These are phyloP conservation scores for Lamprologus sp. DNA, from an alignment of 2,113 vertebrate genomes.

Conservation along the genomic window DNA sequence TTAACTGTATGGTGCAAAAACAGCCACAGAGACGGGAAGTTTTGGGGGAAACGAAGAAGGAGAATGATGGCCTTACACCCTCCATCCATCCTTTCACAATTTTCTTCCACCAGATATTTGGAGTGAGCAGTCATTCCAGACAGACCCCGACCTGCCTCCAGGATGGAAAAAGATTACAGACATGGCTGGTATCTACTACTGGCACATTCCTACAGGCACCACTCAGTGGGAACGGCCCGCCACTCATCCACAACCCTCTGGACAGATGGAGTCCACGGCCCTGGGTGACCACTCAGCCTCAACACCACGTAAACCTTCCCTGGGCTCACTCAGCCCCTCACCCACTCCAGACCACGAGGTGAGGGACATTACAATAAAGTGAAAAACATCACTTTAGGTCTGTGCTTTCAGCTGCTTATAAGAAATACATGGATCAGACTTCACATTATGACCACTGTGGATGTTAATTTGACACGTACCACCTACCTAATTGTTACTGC, in stretches of 20 bases:
- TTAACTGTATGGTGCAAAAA: neutral
- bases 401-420: neutral
- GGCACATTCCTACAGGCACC: constrained; percentile 97
- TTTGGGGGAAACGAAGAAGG: neutral
- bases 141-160: constrained; percentile 90
- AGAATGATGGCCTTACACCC: neutral
- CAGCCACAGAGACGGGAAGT: neutral
- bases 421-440: neutral
- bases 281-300: constrained; percentile 6
- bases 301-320: constrained; percentile 73
- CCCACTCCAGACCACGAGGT: constrained; percentile 89
- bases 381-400: neutral
- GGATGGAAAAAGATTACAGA: constrained; percentile 98
- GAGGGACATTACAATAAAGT: neutral
- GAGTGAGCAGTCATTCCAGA: constrained; percentile 92
- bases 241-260: constrained; percentile 62
- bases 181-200: constrained; percentile 92
- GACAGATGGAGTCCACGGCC: constrained; percentile 41
- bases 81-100: neutral
- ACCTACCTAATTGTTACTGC: neutral
- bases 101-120: constrained; percentile 79
- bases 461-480: neutral
- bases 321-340: constrained; percentile 85
- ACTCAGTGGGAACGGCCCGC: constrained; percentile 95
- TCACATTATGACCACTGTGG: neutral